Base-by-base conservation (phyloP, 2,888 invertebrate genomes). In the Yponomeuta sedellus region DNA sequence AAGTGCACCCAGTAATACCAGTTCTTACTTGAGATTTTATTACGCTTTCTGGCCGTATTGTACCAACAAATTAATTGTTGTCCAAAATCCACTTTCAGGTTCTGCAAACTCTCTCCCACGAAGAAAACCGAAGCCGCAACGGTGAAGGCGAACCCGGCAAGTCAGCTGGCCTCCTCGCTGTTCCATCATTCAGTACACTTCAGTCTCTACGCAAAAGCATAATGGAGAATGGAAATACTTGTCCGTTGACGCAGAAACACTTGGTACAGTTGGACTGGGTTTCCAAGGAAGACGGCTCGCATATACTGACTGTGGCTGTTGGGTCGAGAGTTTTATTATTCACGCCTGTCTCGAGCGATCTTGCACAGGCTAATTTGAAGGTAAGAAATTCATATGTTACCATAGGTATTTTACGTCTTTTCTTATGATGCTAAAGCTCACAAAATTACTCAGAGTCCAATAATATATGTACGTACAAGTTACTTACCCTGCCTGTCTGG, bases 261-360 rank as follows among this genome's bases (percentile, higher is more conserved):
- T 91, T 98, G 34, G 98, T 99, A 0, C 98, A 98, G 79, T 88
- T 99, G 57, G 99, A 99, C 87, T 99, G 99, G 99, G 99, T 99
- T 12, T 98, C 99, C 0, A 98, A 99, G 73, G 99, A 99, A 84
- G 99, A 99, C 81, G 99, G 99, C 0, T 97, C 98, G 0, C 99
- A 99, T 82, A 97, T 99, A 74, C 86, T 99, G 57, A 99, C 99
- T 0, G 98, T 99, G 0, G 98, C 97, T 0, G 97, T 99, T 56
- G 98, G 97, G 0, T 97, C 97, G 68, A 96, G 97, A 83, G 96
- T 99, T 57, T 93, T 98, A 81, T 88, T 99, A 10, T 99, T 98
- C 74, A 97, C 98, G 0, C 97, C 98, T 0, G 96, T 99, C 0
- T 98, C 98, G 1, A 97, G 97, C 71, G 98, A 99, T 86, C 92